These are phyloP conservation scores for Cheumatopsyche charites DNA, from an alignment of 1,140 invertebrate species.

Conservation along the genomic window DNA sequence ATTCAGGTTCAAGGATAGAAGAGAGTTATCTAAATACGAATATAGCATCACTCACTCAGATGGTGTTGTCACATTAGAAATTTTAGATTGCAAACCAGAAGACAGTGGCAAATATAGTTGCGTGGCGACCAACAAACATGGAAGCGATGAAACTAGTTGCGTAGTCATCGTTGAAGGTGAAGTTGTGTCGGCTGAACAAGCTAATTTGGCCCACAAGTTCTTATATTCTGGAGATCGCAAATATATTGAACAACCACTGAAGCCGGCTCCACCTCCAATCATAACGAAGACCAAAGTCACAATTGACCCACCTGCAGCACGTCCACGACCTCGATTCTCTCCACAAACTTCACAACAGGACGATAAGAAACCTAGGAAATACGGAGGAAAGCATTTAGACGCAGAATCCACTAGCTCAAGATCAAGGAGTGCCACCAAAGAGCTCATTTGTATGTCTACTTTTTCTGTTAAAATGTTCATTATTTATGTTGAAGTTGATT, in stretches of 20 bases:
- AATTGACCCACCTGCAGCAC: conserved; percentile 56
- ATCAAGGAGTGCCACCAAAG: conserved; percentile 85
- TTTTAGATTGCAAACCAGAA: conserved; percentile 88
- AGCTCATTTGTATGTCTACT: conserved; percentile 78
- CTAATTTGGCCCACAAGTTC: conserved; percentile 81
- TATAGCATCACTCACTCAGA: conserved; percentile 88
- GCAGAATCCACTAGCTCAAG: conserved; percentile 63
- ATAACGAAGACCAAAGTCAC: conserved; percentile 69
- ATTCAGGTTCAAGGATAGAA: conserved; percentile 87
- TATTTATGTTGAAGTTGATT: not conserved
- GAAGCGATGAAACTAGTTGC: conserved; percentile 92
- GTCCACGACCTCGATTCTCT: conserved; percentile 55
- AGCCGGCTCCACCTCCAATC: conserved; percentile 75
- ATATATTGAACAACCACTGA: conserved; percentile 81
- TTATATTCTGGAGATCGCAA: conserved; percentile 85
- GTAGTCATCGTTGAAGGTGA: conserved; percentile 95
- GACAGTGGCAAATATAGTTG: conserved; percentile 97
- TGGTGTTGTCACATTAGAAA: conserved; percentile 96
- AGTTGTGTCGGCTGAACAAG: conserved; percentile 78
- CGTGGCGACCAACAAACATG: conserved; percentile 89
- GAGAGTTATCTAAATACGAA: conserved; percentile 88
- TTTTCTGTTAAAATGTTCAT: not conserved
- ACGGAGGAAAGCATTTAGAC: conserved; percentile 72
- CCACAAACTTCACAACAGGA: conserved; percentile 57
- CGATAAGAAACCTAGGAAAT: conserved; percentile 71